phyloP scores from a whole-genome alignment of 1,140 invertebrate genomes.

The Drosophila aff. region DNA sequence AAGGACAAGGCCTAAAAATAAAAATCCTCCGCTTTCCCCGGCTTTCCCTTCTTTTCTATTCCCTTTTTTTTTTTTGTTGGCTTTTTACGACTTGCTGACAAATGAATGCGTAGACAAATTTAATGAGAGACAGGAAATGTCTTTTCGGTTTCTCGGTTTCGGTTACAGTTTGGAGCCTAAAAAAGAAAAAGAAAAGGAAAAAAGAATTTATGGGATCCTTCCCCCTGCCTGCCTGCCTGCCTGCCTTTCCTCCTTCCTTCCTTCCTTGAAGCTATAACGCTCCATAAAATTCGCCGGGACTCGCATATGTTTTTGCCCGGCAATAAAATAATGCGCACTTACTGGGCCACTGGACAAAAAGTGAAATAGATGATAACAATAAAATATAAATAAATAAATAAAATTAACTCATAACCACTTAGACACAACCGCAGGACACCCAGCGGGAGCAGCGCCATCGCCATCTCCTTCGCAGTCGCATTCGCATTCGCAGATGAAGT shows the following conservation, averaged over 20 bases:
- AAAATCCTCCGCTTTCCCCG: slow-evolving; percentile 60
- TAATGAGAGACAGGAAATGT: slow-evolving; percentile 78
- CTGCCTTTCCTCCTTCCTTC: slow-evolving; percentile 10
- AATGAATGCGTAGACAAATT: slow-evolving; percentile 82
- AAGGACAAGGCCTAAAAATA: slow-evolving; percentile 55
- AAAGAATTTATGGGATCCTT: slow-evolving; percentile 8
- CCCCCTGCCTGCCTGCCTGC: neutral
- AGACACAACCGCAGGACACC: slow-evolving; percentile 57
- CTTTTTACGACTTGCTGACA: slow-evolving; percentile 80
- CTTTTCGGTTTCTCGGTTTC: slow-evolving; percentile 56
- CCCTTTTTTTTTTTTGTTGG: neutral
- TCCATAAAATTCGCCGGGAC: slow-evolving; percentile 49
- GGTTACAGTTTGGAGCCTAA: slow-evolving; percentile 14
- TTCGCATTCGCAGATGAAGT: slow-evolving; percentile 50
- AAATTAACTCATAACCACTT: slow-evolving; percentile 83
- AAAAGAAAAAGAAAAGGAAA: neutral
- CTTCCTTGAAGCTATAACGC: slow-evolving; percentile 37
- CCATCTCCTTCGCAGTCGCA: slow-evolving; percentile 1
- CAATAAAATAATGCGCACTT: slow-evolving; percentile 57
- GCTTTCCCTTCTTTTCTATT: slow-evolving; percentile 25
- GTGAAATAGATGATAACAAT: slow-evolving; percentile 80
- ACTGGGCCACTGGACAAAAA: slow-evolving; percentile 21
- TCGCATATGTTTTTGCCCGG: slow-evolving; percentile 42
- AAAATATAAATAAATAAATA: slow-evolving; percentile 84
- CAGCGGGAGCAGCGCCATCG: neutral